phyloP scores from a whole-genome alignment of 2,888 invertebrate genomes.

The Lumbricus terrestris region DNA sequence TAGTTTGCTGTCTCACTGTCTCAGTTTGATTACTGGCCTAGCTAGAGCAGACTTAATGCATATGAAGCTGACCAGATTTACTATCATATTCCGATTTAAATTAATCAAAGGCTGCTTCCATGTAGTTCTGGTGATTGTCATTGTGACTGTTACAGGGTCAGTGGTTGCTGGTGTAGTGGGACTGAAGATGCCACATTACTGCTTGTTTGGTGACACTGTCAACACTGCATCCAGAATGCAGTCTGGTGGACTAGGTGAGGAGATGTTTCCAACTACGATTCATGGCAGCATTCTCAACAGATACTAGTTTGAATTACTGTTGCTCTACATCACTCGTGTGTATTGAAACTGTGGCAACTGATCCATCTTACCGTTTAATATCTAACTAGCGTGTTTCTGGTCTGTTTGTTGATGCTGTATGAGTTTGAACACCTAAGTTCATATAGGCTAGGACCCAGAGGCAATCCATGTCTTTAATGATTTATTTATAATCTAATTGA shows the following conservation, averaged over 20 bases:
- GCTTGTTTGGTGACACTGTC: constrained; percentile 12
- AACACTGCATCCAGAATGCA: neutral
- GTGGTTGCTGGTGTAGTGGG: constrained; percentile 14
- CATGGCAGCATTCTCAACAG: no score
- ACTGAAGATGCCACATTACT: constrained; percentile 7
- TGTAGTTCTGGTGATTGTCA: neutral
- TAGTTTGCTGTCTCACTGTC: no score
- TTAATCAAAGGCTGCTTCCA: neutral
- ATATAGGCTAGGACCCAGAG: no score
- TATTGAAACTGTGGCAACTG: neutral
- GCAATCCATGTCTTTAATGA: no score
- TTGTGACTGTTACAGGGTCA: neutral
- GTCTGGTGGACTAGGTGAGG: neutral
- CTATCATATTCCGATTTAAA: neutral
- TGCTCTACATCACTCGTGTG: neutral
- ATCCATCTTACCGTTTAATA: neutral
- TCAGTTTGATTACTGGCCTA: no score
- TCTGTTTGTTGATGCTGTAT: no score
- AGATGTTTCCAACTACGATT: neutral
- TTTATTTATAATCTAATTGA: no score
- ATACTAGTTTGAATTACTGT: neutral
- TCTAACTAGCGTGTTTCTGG: no score
- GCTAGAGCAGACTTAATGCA: no score
- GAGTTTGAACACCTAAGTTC: no score
- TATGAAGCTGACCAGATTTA: no score